Base-by-base conservation (phyloP, 2,113 vertebrate genomes). In the Bombycilla garrulus region DNA sequence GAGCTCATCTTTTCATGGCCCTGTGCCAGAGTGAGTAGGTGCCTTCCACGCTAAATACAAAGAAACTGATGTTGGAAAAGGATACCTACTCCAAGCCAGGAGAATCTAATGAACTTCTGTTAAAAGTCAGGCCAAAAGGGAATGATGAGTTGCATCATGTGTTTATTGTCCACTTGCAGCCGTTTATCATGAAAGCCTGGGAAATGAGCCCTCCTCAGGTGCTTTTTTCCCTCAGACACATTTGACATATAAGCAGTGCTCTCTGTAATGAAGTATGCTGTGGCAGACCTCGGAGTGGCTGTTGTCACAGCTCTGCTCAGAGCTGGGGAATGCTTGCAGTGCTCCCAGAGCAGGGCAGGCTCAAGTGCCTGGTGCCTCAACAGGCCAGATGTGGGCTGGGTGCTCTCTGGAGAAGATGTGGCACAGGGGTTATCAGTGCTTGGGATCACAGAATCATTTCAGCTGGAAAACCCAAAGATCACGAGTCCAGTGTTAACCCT, bases 1-100 rank as follows among this genome's bases (percentile, higher is more conserved):
- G 64, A 88, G 57, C 48, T 88, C 74, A 36, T 81, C 92, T 83
- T 96, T 90, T 90, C 79, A 78, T 17, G 95, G 88, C 66, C 53
- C n/a, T 19, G 58, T 83, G 85, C 92, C 67, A 88, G 81, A 90
- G 51, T 0, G 0, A n/a, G 78, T 38, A 65, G 82, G 35, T 91
- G 58, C 74, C 45, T 90, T 77, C 61, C 90, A 62, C 10, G 1
- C 50, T 82, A 85, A 95, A 85, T 82, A 88, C 70, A 90, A 94
- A 88, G 91, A 81, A 80, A 77, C 10, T 45, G 51, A 70, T 51
- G 26, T 66, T 83, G 8, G 7, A 47, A 82, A 95, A 91, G 67
- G 62, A 36, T 47, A 8, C 10, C 22, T 1, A 3, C 66, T 61
- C 86, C 45, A 69, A 91, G 47, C 56, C 82, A 77, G 81, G 61